Evolutionary conservation across 2,888 invertebrate species (phyloP).

Genomic region (Ectobius pallidus): DNA sequence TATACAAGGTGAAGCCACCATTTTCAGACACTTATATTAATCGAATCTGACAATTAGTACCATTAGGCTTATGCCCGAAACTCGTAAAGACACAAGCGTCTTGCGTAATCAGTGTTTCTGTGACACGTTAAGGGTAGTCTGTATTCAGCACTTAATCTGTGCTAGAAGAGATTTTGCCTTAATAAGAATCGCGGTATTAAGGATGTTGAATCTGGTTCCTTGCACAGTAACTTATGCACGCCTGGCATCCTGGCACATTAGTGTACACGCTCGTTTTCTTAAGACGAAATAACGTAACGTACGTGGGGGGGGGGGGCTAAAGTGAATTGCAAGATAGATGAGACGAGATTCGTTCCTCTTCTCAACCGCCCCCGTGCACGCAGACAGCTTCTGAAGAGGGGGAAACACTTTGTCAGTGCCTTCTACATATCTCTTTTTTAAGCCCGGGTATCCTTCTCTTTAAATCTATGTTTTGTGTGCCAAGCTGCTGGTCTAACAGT

Average conservation of each 20-base stretch:
- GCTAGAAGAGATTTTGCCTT: too few relatives aligned
- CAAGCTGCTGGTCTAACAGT: too few relatives aligned
- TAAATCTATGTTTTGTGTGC: too few relatives aligned
- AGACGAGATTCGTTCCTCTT: constrained; percentile 26
- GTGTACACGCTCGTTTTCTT: constrained; percentile 20
- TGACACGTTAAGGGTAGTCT: too few relatives aligned
- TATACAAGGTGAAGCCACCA: too few relatives aligned
- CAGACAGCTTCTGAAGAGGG: background rate
- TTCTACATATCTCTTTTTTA: background rate
- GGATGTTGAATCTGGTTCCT: background rate
- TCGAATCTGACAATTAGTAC: too few relatives aligned
- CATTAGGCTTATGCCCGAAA: too few relatives aligned
- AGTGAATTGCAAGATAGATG: constrained; percentile 39
- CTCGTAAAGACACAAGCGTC: too few relatives aligned
- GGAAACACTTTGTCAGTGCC: constrained; percentile 33
- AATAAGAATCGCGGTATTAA: background rate
- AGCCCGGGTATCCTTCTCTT: too few relatives aligned
- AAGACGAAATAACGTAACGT: constrained; percentile 24
- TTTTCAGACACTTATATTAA: too few relatives aligned
- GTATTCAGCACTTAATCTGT: too few relatives aligned
- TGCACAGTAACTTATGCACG: background rate
- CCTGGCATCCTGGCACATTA: background rate
- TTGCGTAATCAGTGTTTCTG: too few relatives aligned
- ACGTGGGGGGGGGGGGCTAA: constrained; percentile 11
- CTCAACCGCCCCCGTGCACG: constrained; percentile 3